Conservation (phyloP, 2,797 vertebrate species). For the Thamnophis elegans region DNA sequence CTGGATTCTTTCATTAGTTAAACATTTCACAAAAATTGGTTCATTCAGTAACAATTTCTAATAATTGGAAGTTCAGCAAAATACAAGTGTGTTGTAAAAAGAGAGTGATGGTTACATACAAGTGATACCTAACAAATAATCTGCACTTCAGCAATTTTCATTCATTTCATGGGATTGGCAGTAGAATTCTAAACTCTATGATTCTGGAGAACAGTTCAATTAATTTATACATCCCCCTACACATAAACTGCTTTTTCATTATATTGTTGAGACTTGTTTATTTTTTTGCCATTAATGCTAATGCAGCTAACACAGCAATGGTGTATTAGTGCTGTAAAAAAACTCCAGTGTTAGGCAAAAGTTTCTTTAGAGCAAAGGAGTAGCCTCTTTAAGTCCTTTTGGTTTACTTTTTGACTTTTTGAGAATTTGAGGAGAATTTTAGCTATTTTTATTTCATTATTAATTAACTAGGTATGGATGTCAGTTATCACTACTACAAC, state of each 20-base stretch:
- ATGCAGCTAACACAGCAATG: background rate
- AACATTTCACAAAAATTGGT: background rate
- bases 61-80: background rate
- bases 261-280: background rate
- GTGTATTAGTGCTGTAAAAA: background rate
- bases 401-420: background rate
- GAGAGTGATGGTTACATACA: background rate
- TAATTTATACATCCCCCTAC: background rate
- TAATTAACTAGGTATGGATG: background rate
- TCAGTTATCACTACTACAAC: background rate
- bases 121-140: background rate
- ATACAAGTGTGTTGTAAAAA: background rate
- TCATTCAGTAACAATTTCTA: background rate
- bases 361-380: background rate
- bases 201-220: background rate
- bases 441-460: background rate
- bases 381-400: background rate
- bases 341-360: background rate
- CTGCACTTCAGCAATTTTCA: background rate
- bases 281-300: background rate
- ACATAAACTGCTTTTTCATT: background rate
- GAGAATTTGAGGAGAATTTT: background rate
- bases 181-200: background rate
- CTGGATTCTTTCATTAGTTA: background rate
- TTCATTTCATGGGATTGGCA: background rate